Percentiles rank a stretch among this genome's conserved stretches.
Conservation (phyloP, 2,113 vertebrate species). For the Rhipidura dahli region DNA sequence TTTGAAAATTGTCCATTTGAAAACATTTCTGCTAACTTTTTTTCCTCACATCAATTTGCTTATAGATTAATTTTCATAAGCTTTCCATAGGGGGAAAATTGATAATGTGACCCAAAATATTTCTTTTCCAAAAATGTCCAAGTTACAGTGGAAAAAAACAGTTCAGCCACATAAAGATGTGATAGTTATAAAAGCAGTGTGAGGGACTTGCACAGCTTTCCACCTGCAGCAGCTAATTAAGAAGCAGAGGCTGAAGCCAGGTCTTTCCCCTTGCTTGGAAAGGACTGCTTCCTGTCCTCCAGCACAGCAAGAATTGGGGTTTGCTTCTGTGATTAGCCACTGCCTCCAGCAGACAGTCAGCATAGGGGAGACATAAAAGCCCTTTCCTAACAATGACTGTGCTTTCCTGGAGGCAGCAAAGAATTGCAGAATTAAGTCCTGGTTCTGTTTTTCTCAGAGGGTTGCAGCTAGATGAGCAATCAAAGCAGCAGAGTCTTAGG, state of each 20-base stretch:
- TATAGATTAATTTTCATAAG: slow-evolving; percentile 69
- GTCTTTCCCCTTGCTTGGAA: not conserved
- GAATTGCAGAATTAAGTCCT: not conserved
- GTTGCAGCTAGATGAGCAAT: not conserved
- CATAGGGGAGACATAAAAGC: not conserved
- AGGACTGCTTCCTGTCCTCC: not conserved
- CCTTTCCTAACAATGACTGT: not conserved
- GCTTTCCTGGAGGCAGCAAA: not conserved
- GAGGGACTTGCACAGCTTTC: slow-evolving; percentile 24
- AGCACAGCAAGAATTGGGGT: not conserved
- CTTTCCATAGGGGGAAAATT: slow-evolving; percentile 61
- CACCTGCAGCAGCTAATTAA: slow-evolving; percentile 66
- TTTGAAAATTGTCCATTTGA: slow-evolving; percentile 62
- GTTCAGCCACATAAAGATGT: slow-evolving; percentile 55
- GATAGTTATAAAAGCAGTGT: slow-evolving; percentile 49
- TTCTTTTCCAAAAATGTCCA: slow-evolving; percentile 55
- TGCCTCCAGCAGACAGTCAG: not conserved
- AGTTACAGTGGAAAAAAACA: slow-evolving; percentile 53
- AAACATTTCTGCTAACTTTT: slow-evolving; percentile 48
- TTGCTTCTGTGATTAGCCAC: not conserved
- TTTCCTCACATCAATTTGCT: slow-evolving; percentile 61
- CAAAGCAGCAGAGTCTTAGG: not conserved
- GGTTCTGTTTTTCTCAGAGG: not conserved
- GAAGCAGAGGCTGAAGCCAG: not conserved
- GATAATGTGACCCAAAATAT: slow-evolving; percentile 64